Conservation (phyloP, 2,888 invertebrate genomes). For the Aphidoletes aphidimyza region DNA sequence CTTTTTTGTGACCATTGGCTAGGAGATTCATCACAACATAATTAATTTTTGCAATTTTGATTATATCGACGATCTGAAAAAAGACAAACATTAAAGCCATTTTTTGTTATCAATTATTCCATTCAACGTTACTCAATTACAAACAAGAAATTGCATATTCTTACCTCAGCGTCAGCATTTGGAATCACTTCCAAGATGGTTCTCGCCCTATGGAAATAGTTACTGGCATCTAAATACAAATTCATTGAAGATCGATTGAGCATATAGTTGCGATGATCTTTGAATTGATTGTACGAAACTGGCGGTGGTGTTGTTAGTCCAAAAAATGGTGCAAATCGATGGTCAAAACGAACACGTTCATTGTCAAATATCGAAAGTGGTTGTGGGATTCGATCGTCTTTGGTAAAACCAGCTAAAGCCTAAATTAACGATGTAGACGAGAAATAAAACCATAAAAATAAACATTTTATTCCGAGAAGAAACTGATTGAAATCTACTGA, state of each 20-base stretch:
- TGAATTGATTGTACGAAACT: conserved; percentile 88
- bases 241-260: conserved; percentile 72
- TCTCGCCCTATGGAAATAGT: conserved; percentile 92
- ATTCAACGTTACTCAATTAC: too few species aligned
- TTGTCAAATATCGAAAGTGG: conserved; percentile 91
- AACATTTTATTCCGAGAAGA: not conserved
- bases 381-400: conserved; percentile 86
- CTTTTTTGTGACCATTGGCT: conserved; percentile 91
- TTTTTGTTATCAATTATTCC: not conserved
- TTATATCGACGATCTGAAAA: conserved; percentile 79
- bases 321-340: conserved; percentile 90
- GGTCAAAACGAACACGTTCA: conserved; percentile 93
- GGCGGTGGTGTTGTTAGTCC: conserved; percentile 88
- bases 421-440: too few species aligned
- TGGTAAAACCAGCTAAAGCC: conserved; percentile 90
- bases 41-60: conserved; percentile 94
- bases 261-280: conserved; percentile 79
- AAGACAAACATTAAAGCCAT: conserved; percentile 57
- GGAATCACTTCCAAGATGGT: conserved; percentile 84
- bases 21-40: conserved; percentile 93
- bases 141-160: too few species aligned
- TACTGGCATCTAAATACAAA: conserved; percentile 84
- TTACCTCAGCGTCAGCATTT: conserved; percentile 85
- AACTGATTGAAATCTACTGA: too few species aligned
- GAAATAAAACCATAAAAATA: not conserved